Evolutionary conservation across 37 sponge, comb jelly and placozoan genomes (phyloP), one percentile per base, ranked within the genome.

Genomic region (Haliclona indistincta): DNA sequence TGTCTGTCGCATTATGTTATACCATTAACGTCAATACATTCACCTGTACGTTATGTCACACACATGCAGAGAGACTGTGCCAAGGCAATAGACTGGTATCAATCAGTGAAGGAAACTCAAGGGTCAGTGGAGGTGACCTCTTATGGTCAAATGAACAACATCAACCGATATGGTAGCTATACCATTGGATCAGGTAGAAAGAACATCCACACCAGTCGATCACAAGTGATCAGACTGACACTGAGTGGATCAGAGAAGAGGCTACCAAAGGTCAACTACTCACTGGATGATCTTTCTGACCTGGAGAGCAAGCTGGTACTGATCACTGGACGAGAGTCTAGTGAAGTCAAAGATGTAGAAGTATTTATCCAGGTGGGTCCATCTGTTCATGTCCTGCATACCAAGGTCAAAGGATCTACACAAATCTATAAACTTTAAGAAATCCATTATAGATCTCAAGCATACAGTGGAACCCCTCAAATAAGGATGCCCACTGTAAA

Each of bases 281-380:
- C 49, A 37, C 72, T 88, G 30, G 83, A 88, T 56, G 88, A 88
- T 1, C 74, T 88, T 0, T 29, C 77, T 19, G 88, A 88, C 56
- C 38, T 88, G 26, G 83, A 88, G 71, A 88, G 88, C 32, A 82
- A 88, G n/a, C 68, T 88, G 28, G 83, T 82, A 0, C 61, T 88
- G 20, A 88, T 88, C 43, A 82, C 72, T 38, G 83, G 88, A 30
- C 81, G 64, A 34, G 71, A 81, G 17, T 58, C 78, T 22, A 83
- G 77, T 28, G 52, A 77, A 68, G 76, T 70, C 36, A 55, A 38
- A 62, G 68, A 75, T 10, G 77, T 76, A n/a, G 76, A 84, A 28
- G 56, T 52, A 29, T 84, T 67, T 35, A 34, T 84, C 5, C 67
- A 84, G 42, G 84, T 84, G 32, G 49, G 84, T 67, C 1, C 8